Evolutionary conservation across 2,888 invertebrate species (phyloP).

Genomic region (Dusona sp.): DNA sequence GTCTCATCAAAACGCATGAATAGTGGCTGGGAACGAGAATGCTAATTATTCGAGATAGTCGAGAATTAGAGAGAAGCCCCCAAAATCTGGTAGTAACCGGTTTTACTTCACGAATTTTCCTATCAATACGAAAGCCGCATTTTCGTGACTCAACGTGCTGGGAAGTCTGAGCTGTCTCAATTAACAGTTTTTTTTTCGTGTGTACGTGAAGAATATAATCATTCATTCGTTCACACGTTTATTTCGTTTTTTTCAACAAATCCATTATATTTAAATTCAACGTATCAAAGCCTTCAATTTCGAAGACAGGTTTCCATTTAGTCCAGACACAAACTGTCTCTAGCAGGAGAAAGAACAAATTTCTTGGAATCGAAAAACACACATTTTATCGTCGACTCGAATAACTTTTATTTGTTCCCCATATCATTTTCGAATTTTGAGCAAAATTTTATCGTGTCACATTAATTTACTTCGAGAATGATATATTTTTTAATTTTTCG

Average conservation of each 20-base stretch:
- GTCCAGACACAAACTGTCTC: too few species aligned
- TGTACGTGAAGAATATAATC: not conserved
- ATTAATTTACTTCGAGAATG: too few species aligned
- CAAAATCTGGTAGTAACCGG: slow-evolving; percentile 23
- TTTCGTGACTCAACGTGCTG: not conserved
- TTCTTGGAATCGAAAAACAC: not conserved
- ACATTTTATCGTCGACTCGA: not conserved
- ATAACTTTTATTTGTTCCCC: slow-evolving; percentile 13
- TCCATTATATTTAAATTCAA: not conserved
- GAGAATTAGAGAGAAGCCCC: not conserved
- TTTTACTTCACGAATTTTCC: slow-evolving; percentile 8
- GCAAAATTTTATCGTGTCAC: too few species aligned
- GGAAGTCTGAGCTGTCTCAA: not conserved
- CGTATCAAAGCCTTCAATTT: too few species aligned
- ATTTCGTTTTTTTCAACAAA: not conserved
- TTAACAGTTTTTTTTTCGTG: not conserved
- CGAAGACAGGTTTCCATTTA: too few species aligned
- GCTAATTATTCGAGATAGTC: slow-evolving; percentile 25
- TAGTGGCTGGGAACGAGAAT: slow-evolving; percentile 7
- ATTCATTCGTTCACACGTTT: not conserved
- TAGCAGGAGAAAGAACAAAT: too few species aligned
- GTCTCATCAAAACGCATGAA: not conserved
- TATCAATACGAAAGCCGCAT: not conserved
- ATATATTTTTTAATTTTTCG: too few species aligned
- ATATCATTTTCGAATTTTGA: too few species aligned